phyloP scores from a whole-genome alignment of 2,888 invertebrate genomes.

The Gasteruption jaculator region DNA sequence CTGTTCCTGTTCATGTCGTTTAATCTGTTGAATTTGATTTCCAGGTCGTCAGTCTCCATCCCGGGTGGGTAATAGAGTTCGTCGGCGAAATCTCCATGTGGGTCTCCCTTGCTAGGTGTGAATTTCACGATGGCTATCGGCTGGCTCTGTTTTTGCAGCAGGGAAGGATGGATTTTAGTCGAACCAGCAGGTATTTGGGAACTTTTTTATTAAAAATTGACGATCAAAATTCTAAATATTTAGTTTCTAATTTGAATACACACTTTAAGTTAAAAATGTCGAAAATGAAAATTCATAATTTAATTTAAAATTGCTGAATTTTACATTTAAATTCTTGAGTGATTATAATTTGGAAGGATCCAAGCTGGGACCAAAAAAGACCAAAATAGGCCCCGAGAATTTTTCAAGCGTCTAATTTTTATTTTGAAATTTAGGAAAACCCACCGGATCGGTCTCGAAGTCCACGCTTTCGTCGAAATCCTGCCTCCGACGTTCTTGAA shows the following conservation, averaged over 20 bases:
- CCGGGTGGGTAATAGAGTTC: constrained; percentile 72
- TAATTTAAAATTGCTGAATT: not conserved
- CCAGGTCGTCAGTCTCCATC: constrained; percentile 6
- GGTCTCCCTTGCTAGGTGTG: constrained; percentile 64
- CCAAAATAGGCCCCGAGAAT: not conserved
- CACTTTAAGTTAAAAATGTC: not conserved
- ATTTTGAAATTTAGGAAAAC: too few species aligned
- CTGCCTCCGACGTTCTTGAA: too few species aligned
- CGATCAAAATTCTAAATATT: too few species aligned
- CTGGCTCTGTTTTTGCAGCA: too few species aligned
- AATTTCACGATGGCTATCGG: constrained; percentile 75
- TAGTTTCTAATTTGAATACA: not conserved
- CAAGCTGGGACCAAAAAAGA: not conserved
- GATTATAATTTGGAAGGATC: not conserved
- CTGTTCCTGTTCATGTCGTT: not conserved
- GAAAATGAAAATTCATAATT: not conserved
- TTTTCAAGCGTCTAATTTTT: too few species aligned
- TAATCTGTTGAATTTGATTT: constrained; percentile 9
- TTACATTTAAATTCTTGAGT: not conserved
- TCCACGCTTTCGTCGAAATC: too few species aligned
- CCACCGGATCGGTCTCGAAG: too few species aligned
- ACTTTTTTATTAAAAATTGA: too few species aligned
- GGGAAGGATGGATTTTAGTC: too few species aligned
- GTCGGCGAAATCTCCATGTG: constrained; percentile 69
- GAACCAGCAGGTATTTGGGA: too few species aligned